Evolutionary conservation across 2,888 invertebrate genomes (phyloP).

Genomic region (Synergus laeviventris): DNA sequence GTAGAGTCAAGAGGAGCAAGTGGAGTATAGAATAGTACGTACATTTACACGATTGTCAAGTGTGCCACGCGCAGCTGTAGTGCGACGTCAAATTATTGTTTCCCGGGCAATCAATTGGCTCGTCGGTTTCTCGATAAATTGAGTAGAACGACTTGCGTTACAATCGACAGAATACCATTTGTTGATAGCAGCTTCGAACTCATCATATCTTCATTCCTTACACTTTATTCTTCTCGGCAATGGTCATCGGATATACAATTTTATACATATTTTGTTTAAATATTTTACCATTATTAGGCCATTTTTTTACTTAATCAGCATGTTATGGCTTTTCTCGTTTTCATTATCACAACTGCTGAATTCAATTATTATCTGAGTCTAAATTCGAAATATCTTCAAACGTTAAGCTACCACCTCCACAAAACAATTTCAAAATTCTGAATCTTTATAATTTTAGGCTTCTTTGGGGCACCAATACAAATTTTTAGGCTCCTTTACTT

Average conservation of each 20-base stretch:
- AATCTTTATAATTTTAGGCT: too few relatives aligned
- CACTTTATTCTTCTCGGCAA: not conserved
- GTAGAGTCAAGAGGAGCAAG: not conserved
- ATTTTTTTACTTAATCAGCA: not conserved
- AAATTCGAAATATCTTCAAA: too few relatives aligned
- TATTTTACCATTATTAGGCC: not conserved
- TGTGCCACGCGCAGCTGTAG: slow-evolving; percentile 37
- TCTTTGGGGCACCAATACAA: too few relatives aligned
- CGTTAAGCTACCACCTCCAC: too few relatives aligned
- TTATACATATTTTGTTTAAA: not conserved
- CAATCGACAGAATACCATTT: not conserved
- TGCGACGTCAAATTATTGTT: slow-evolving; percentile 50
- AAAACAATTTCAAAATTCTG: too few relatives aligned
- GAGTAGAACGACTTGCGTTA: not conserved
- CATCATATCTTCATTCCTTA: not conserved
- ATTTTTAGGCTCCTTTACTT: too few relatives aligned
- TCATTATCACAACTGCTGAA: not conserved
- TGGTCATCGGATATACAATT: not conserved
- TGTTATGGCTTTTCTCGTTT: not conserved
- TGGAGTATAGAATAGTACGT: slow-evolving; percentile 47
- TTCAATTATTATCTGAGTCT: too few relatives aligned
- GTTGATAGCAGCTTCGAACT: not conserved
- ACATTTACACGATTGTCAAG: slow-evolving; percentile 46
- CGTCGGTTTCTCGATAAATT: slow-evolving; percentile 40
- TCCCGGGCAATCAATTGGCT: slow-evolving; percentile 50